Percentiles rank a stretch among this genome's conserved stretches.
These are phyloP conservation scores for Nephrotoma guestfalica DNA, from an alignment of 2,888 invertebrate genomes.

Conservation along the genomic window DNA sequence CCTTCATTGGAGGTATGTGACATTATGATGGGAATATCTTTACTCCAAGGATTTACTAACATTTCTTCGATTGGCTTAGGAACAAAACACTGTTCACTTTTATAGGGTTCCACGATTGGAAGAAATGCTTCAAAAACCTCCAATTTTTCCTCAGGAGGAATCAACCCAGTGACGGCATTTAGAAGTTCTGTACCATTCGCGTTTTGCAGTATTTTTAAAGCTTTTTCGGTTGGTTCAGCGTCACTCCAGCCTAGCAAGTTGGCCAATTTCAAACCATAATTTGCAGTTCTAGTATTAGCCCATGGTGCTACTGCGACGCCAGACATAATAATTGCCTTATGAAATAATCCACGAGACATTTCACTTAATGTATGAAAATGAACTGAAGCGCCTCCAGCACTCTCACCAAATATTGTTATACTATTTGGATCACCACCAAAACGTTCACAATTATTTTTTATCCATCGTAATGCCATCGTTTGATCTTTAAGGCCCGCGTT, in stretches of 20 bases:
- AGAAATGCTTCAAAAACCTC: constrained; percentile 26
- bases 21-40: constrained; percentile 26
- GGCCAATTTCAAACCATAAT: constrained; percentile 23
- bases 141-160: constrained; percentile 20
- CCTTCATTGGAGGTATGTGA: constrained; percentile 29
- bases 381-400: constrained; percentile 17
- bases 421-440: neutral
- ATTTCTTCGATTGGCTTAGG: constrained; percentile 24
- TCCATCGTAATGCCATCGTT: neutral
- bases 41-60: constrained; percentile 28
- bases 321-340: constrained; percentile 25
- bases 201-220: constrained; percentile 26
- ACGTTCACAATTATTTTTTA: neutral
- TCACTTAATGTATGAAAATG: constrained; percentile 36
- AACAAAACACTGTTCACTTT: constrained; percentile 24
- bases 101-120: constrained; percentile 27
- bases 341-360: constrained; percentile 19
- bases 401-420: neutral
- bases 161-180: constrained; percentile 23
- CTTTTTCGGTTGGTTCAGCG: constrained; percentile 22
- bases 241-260: constrained; percentile 26
- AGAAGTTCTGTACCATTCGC: constrained; percentile 25
- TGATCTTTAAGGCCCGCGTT: constrained; percentile 16
- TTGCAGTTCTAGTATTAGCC: constrained; percentile 20
- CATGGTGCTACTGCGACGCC: constrained; percentile 25